Evolutionary conservation across 2,888 invertebrate genomes (phyloP).

Genomic region (Stratiomys singularior): DNA sequence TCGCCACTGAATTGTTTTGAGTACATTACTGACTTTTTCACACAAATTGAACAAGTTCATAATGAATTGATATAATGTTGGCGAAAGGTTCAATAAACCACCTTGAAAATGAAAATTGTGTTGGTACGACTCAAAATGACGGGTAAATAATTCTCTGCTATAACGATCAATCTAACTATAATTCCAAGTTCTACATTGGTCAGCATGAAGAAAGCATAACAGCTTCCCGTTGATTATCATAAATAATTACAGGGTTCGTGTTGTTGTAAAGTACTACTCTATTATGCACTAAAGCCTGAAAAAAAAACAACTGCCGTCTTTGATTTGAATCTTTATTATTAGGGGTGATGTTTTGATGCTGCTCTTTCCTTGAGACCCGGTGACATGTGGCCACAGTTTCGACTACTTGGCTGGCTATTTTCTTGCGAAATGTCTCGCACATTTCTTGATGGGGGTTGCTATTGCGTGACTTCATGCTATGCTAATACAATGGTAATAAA

Average conservation of each 20-base stretch:
- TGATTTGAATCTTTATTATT: slow-evolving; percentile 46
- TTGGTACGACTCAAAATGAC: background rate
- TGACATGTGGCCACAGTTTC: background rate
- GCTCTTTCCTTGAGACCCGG: background rate
- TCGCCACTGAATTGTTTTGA: too few species aligned
- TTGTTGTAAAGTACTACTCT: slow-evolving; percentile 27
- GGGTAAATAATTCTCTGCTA: background rate
- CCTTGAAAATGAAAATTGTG: background rate
- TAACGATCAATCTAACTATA: background rate
- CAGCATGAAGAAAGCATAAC: background rate
- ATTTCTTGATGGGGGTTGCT: background rate
- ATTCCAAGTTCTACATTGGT: too few species aligned
- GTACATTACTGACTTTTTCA: background rate
- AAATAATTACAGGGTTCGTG: slow-evolving; percentile 37
- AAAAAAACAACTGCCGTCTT: background rate
- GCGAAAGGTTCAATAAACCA: background rate
- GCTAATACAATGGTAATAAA: slow-evolving; percentile 42
- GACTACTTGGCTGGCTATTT: background rate
- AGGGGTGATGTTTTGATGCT: slow-evolving; percentile 27
- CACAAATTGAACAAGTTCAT: background rate
- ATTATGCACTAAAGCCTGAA: slow-evolving; percentile 25
- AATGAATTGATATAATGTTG: background rate
- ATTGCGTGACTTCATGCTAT: slow-evolving; percentile 49
- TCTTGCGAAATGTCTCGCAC: background rate
- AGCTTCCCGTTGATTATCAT: slow-evolving; percentile 8